Conservation (phyloP, 2,113 vertebrate species). For the Podarcis cretensis region DNA sequence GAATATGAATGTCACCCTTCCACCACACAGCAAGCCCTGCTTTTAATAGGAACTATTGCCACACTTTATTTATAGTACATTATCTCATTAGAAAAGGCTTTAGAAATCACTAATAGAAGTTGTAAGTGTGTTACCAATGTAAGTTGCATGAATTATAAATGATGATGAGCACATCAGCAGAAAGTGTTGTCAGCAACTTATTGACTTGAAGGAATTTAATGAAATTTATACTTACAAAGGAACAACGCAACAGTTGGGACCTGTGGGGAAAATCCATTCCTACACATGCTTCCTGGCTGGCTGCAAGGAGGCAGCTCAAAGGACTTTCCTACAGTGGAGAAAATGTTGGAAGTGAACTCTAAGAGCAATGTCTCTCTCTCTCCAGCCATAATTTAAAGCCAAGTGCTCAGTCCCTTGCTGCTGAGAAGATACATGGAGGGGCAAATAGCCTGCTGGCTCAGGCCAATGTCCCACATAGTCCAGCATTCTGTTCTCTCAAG, state of each 20-base stretch:
- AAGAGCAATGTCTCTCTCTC: neutral
- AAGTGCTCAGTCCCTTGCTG: neutral
- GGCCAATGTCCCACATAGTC: too few relatives aligned
- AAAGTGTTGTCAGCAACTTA: neutral
- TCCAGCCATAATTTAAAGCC: neutral
- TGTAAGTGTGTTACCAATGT: neutral
- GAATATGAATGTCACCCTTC: neutral
- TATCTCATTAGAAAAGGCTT: neutral
- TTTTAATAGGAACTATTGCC: neutral
- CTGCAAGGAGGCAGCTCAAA: neutral
- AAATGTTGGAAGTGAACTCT: neutral
- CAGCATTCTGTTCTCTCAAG: too few relatives aligned
- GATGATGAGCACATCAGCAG: neutral
- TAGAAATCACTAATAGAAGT: slow-evolving; percentile 11
- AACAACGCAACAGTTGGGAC: neutral
- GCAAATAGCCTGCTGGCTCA: neutral
- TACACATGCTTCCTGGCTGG: neutral
- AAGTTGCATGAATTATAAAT: neutral
- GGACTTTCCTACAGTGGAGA: neutral
- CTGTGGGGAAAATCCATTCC: neutral
- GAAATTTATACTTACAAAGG: neutral
- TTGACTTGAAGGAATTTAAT: neutral
- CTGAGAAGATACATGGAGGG: neutral
- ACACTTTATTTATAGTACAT: neutral
- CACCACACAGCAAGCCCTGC: neutral